Conservation (phyloP, 2,797 vertebrate species). For the Pantherophis vulpinus region DNA sequence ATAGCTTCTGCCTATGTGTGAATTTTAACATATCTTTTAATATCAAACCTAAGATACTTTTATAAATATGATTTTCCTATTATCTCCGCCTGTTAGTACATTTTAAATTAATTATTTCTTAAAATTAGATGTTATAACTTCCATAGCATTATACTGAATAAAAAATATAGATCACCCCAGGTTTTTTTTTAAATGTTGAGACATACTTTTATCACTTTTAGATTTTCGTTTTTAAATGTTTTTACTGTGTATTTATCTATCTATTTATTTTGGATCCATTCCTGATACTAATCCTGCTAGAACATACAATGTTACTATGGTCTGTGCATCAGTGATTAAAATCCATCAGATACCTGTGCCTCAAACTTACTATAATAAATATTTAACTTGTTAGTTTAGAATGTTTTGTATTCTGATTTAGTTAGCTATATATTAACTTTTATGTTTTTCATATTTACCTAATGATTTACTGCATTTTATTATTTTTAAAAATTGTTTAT, state of each 20-base stretch:
- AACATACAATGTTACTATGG: too few relatives aligned
- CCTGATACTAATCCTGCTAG: background rate
- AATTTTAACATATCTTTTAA: background rate
- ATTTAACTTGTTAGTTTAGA: too few relatives aligned
- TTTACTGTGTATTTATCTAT: background rate
- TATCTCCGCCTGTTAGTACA: background rate
- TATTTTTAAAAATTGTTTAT: too few relatives aligned
- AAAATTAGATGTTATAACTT: background rate
- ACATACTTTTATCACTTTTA: background rate
- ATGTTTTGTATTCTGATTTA: too few relatives aligned
- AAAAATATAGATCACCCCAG: background rate
- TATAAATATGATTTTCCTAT: background rate
- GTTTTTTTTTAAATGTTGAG: background rate
- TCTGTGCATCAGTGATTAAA: too few relatives aligned
- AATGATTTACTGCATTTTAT: too few relatives aligned
- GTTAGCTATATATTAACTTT: too few relatives aligned
- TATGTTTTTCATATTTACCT: too few relatives aligned
- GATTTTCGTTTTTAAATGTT: background rate
- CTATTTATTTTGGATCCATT: background rate
- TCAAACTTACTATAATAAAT: too few relatives aligned
- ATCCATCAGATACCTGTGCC: too few relatives aligned
- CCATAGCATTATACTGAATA: background rate
- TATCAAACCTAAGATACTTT: background rate
- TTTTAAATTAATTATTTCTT: background rate
- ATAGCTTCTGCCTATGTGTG: background rate